These are phyloP conservation scores for Galago senegalensis DNA, from an alignment of 2,797 vertebrate species.

Conservation along the genomic window DNA sequence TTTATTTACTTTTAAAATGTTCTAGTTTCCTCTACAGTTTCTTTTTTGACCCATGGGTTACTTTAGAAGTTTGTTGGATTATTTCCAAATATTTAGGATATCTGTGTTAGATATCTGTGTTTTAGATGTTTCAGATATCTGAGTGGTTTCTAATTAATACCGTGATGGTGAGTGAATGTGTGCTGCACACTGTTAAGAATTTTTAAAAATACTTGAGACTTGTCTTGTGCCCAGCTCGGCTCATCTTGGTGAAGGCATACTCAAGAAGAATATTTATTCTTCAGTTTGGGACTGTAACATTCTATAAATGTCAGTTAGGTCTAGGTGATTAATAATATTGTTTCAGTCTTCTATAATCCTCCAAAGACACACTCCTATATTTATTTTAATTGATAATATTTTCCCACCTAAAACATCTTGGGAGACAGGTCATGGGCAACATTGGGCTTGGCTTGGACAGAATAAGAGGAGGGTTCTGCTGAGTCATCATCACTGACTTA, in stretches of 20 bases:
- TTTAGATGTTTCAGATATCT: too few species aligned
- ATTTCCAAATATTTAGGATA: not conserved
- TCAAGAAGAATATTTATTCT: not conserved
- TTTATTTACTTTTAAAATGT: not conserved
- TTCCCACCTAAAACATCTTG: not conserved
- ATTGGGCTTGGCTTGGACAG: rapidly evolving
- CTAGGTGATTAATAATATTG: not conserved
- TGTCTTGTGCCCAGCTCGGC: not conserved
- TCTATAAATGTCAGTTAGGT: not conserved
- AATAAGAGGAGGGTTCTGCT: not conserved
- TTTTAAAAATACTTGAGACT: not conserved
- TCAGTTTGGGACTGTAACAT: not conserved
- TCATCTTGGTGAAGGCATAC: not conserved
- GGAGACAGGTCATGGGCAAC: not conserved
- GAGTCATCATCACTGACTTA: not conserved
- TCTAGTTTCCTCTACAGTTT: not conserved
- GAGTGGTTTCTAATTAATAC: not conserved
- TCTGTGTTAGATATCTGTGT: not conserved
- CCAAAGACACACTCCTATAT: not conserved
- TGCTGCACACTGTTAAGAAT: not conserved
- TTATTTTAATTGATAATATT: not conserved
- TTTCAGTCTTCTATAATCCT: not conserved
- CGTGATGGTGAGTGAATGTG: not conserved
- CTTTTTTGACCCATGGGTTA: not conserved
- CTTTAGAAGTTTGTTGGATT: not conserved